phyloP scores from a whole-genome alignment of 2,888 invertebrate genomes.

The Baronia brevicornis region DNA sequence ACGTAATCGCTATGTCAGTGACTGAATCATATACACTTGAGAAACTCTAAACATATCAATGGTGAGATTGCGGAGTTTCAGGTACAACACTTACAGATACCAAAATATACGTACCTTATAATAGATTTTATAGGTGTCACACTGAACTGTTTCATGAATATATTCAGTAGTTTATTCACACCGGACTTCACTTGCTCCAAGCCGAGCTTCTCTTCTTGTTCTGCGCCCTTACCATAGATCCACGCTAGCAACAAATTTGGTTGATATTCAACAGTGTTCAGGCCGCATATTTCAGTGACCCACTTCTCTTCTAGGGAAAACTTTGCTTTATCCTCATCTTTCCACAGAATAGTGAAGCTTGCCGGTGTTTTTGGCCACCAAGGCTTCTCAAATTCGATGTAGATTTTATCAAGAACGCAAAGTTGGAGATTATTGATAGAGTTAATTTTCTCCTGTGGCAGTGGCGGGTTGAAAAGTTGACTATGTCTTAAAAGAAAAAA shows the following conservation, averaged over 20 bases:
- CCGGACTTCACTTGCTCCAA: constrained; percentile 68
- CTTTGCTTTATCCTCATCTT: constrained; percentile 62
- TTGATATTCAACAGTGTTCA: constrained; percentile 76
- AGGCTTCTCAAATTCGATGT: constrained; percentile 77
- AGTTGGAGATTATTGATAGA: constrained; percentile 78
- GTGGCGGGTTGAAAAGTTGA: constrained; percentile 74
- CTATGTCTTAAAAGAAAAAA: constrained; percentile 41
- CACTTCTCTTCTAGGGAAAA: constrained; percentile 68
- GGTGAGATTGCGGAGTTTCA: no score
- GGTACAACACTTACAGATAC: not conserved
- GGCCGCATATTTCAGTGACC: constrained; percentile 77
- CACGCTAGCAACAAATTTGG: constrained; percentile 78
- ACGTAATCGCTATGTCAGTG: no score
- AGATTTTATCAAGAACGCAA: constrained; percentile 81
- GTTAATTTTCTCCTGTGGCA: constrained; percentile 71
- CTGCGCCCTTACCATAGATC: constrained; percentile 79
- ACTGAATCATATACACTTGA: no score
- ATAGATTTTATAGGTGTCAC: constrained; percentile 71
- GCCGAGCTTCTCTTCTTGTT: constrained; percentile 74
- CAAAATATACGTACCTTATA: constrained; percentile 52
- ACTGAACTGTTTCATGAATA: constrained; percentile 62
- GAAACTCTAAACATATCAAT: no score
- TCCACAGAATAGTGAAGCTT: constrained; percentile 75
- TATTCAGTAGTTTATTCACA: constrained; percentile 70
- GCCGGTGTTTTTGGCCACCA: constrained; percentile 77